A percentile compares a stretch with the other conserved stretches of the same genome.
These are phyloP conservation scores for Rhinichthys osculus DNA, from an alignment of 2,797 vertebrate genomes.

Conservation along the genomic window DNA sequence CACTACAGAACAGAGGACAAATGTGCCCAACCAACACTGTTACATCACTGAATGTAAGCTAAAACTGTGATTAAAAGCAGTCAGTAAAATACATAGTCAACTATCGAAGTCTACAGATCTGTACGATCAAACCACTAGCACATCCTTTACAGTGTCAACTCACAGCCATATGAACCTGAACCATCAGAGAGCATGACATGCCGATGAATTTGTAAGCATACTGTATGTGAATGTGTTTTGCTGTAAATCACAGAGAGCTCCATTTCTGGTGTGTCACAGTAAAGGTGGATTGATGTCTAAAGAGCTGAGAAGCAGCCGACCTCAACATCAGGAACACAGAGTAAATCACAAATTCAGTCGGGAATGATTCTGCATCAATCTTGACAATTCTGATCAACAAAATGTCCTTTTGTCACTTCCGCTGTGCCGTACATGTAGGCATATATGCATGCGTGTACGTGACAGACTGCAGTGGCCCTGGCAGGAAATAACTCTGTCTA, in stretches of 20 bases:
- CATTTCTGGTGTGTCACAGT: slow-evolving; percentile 40
- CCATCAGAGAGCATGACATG: not conserved
- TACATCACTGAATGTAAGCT: not conserved
- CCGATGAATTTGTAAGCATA: slow-evolving; percentile 16
- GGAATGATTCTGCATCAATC: not conserved
- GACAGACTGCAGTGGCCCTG: slow-evolving; percentile 56
- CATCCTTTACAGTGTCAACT: slow-evolving; percentile 17
- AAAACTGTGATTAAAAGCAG: slow-evolving; percentile 17
- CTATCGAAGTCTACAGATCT: not conserved
- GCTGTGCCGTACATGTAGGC: not conserved
- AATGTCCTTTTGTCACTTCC: not conserved
- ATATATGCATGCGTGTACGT: not conserved
- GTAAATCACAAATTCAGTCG: not conserved
- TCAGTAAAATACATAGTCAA: not conserved
- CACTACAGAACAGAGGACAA: not conserved
- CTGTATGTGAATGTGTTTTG: slow-evolving; percentile 25
- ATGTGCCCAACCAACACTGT: not conserved
- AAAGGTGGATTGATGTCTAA: slow-evolving; percentile 36
- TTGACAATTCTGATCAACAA: slow-evolving; percentile 8
- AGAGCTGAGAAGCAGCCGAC: slow-evolving; percentile 25
- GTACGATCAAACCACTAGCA: not conserved
- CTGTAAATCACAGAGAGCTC: slow-evolving; percentile 52
- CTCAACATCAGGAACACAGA: slow-evolving; percentile 12
- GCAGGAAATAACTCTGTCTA: slow-evolving; percentile 24
- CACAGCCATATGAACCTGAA: not conserved